phyloP scores from a whole-genome alignment of 2,888 invertebrate species.

The Papilio gigon region DNA sequence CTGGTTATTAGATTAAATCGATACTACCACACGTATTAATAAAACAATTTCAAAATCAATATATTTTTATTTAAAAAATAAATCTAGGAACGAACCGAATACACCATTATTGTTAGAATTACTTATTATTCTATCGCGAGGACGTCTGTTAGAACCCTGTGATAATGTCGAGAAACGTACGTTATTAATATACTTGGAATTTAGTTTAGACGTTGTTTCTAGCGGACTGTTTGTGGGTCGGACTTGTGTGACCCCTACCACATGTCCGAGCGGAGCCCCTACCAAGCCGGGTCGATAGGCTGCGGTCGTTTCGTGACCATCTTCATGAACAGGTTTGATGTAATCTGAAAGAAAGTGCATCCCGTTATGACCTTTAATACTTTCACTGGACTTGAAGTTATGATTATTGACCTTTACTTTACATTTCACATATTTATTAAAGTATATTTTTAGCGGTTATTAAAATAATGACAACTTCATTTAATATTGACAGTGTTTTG shows the following conservation, averaged over 20 bases:
- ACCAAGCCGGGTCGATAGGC: conserved; percentile 65
- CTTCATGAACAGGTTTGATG: conserved; percentile 72
- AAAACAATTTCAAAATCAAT: conserved; percentile 34
- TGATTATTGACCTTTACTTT: background rate
- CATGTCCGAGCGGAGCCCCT: conserved; percentile 63
- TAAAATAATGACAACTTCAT: background rate
- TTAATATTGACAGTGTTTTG: background rate
- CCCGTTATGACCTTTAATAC: conserved; percentile 27
- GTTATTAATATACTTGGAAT: conserved; percentile 43
- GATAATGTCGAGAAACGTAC: conserved; percentile 45
- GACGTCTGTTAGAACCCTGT: conserved; percentile 43
- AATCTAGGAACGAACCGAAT: conserved; percentile 70
- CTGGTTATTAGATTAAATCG: conserved; percentile 11
- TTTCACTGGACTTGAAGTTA: conserved; percentile 16
- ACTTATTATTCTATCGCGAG: conserved; percentile 53
- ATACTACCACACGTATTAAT: conserved; percentile 8
- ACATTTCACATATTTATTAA: background rate
- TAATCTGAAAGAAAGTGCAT: conserved; percentile 56
- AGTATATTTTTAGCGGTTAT: background rate
- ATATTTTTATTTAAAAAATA: conserved; percentile 69
- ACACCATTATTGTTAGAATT: conserved; percentile 53
- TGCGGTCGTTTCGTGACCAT: conserved; percentile 51
- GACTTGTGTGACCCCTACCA: conserved; percentile 63
- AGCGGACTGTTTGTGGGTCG: conserved; percentile 53
- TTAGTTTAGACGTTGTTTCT: conserved; percentile 42